A percentile compares a stretch with the other conserved stretches of the same genome.
Conservation (phyloP, 2,888 invertebrate species). For the Drosophila diplacantha region DNA sequence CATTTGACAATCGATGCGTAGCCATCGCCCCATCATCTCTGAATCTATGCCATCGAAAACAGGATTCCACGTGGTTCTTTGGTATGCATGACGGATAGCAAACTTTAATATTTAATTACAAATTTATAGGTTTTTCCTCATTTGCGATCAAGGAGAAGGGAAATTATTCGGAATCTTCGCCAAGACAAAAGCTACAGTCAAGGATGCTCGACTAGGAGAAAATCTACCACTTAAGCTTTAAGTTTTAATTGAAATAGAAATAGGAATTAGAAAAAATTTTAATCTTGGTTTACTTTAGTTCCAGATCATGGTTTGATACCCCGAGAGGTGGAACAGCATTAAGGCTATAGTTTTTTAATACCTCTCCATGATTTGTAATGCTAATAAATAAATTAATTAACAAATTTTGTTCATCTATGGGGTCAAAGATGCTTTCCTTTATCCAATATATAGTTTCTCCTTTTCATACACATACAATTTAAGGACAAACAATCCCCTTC, state of each 20-base stretch:
- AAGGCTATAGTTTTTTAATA: no score
- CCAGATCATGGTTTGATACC: no score
- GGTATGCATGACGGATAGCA: neutral
- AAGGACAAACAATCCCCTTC: no score
- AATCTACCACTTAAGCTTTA: neutral
- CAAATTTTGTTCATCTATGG: no score
- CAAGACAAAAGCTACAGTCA: neutral
- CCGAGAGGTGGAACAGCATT: no score
- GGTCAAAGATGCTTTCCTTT: neutral
- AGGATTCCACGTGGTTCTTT: neutral
- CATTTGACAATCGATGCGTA: constrained; percentile 76
- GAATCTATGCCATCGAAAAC: neutral
- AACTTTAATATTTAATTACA: neutral
- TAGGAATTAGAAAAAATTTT: no score
- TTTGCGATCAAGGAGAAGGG: neutral
- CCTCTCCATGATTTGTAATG: no score
- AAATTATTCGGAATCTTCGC: neutral
- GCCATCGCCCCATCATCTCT: constrained; percentile 39
- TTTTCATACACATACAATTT: no score
- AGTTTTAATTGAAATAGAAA: no score
- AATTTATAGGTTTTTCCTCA: neutral
- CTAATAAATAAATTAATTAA: no score
- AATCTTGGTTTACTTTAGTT: no score
- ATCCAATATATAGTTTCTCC: neutral
- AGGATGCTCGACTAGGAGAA: neutral